Conservation (phyloP, 2,888 invertebrate genomes). For the Chrysomela aeneicollis region DNA sequence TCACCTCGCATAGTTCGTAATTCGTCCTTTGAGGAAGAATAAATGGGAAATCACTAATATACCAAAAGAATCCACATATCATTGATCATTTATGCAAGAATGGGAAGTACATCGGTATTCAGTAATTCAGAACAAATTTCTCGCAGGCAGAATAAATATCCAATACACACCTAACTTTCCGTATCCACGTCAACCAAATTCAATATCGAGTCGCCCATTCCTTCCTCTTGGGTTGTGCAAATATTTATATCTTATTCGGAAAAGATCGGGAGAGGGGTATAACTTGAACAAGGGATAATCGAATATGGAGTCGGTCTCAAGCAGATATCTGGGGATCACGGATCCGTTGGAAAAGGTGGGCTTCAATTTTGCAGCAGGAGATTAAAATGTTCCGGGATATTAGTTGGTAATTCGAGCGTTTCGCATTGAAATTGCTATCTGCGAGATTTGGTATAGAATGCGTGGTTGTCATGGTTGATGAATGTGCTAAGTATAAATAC, state of each 20-base stretch:
- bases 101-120: too few species aligned
- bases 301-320: not conserved
- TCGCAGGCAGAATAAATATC: not conserved
- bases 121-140: too few species aligned
- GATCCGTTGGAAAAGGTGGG: not conserved
- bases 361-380: not conserved
- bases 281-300: slow-evolving; percentile 1
- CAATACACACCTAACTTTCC: not conserved
- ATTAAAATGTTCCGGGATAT: not conserved
- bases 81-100: too few species aligned
- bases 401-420: not conserved
- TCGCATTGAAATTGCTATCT: too few species aligned
- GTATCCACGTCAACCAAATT: not conserved
- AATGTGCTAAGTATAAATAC: too few species aligned
- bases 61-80: too few species aligned
- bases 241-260: not conserved
- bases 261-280: not conserved
- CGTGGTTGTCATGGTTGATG: too few species aligned
- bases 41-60: too few species aligned
- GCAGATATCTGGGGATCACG: not conserved
- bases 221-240: not conserved
- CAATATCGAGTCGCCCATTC: not conserved
- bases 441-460: too few species aligned
- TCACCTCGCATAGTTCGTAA: too few species aligned
- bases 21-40: too few species aligned